A percentile compares a stretch with the other conserved stretches of the same genome.
These are phyloP conservation scores for Calonectris borealis DNA, from an alignment of 2,113 vertebrate genomes.

Conservation along the genomic window DNA sequence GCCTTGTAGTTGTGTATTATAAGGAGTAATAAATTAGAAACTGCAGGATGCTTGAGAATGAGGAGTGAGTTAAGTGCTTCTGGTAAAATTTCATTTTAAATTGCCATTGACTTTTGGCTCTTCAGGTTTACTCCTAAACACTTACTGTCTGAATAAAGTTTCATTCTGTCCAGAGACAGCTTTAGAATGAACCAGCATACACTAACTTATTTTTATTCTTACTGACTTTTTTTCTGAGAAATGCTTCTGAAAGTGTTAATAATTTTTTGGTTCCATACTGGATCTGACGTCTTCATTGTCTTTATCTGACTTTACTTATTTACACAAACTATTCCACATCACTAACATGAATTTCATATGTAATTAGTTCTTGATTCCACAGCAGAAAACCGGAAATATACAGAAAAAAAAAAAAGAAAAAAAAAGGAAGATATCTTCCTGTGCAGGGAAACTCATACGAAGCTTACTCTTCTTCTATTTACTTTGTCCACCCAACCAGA, in stretches of 20 bases:
- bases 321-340: neutral
- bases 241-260: neutral
- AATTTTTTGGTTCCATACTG: neutral
- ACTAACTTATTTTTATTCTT: neutral
- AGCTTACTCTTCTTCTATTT: neutral
- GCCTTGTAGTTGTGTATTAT: neutral
- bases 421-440: neutral
- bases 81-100: neutral
- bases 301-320: neutral
- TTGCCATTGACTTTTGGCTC: neutral
- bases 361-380: neutral
- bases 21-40: neutral
- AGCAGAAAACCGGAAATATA: neutral
- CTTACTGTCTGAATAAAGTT: neutral
- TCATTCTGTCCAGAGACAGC: neutral
- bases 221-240: neutral
- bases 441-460: neutral
- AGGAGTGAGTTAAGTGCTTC: neutral
- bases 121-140: neutral
- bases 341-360: neutral
- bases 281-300: neutral
- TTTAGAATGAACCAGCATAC: neutral
- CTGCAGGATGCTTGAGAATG: neutral
- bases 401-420: neutral
- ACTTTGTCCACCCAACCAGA: constrained; percentile 32